Percentiles rank a stretch among this genome's conserved stretches.
Evolutionary conservation across 2,113 vertebrate species (phyloP).

Genomic region (Petrocephalus zakoni): DNA sequence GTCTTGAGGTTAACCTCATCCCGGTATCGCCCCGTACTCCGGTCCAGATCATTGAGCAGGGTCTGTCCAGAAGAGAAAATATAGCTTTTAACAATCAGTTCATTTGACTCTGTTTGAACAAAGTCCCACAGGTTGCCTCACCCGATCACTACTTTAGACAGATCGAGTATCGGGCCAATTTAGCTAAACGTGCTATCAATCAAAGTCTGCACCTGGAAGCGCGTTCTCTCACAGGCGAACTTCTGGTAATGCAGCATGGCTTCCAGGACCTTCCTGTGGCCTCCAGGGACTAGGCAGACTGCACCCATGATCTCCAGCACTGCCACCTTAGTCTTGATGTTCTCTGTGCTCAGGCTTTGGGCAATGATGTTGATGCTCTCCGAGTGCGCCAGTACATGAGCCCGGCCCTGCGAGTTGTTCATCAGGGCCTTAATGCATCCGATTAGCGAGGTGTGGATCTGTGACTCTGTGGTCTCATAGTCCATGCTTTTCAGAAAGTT

Average conservation of each 20-base stretch:
- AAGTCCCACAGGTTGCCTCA: background rate
- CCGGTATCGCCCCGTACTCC: slow-evolving; percentile 87
- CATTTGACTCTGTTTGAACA: background rate
- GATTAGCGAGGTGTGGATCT: slow-evolving; percentile 97
- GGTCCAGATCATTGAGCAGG: slow-evolving; percentile 91
- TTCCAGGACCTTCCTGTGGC: slow-evolving; percentile 92
- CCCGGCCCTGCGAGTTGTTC: slow-evolving; percentile 97
- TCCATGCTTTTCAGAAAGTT: slow-evolving; percentile 99
- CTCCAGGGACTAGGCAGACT: slow-evolving; percentile 94
- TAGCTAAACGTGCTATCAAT: background rate
- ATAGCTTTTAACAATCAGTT: background rate
- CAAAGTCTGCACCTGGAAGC: slow-evolving; percentile 79
- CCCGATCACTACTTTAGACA: background rate
- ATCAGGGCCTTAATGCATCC: slow-evolving; percentile 98
- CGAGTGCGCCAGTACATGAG: slow-evolving; percentile 88
- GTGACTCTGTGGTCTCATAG: slow-evolving; percentile 94
- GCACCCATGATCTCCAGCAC: slow-evolving; percentile 99
- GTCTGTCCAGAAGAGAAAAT: slow-evolving; percentile 60
- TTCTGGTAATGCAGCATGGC: slow-evolving; percentile 98
- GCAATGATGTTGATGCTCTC: slow-evolving; percentile 98
- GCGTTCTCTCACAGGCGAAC: slow-evolving; percentile 87
- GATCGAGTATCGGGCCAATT: background rate
- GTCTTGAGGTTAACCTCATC: slow-evolving; percentile 98
- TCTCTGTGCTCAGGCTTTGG: slow-evolving; percentile 95
- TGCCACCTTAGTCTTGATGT: slow-evolving; percentile 96